Evolutionary conservation across 2,113 vertebrate species (phyloP).

Genomic region (Hypanus sabinus): DNA sequence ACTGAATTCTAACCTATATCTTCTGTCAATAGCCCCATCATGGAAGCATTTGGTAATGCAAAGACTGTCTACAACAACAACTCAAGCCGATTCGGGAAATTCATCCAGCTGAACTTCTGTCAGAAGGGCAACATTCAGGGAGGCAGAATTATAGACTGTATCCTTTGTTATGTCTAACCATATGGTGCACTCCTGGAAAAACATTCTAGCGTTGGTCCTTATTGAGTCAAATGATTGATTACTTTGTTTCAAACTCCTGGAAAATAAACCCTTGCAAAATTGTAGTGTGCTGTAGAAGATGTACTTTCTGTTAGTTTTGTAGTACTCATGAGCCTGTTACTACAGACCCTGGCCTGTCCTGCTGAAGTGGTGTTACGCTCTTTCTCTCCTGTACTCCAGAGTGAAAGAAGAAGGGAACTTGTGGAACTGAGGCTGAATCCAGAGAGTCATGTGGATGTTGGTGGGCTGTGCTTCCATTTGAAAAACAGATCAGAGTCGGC

Average conservation of each 20-base stretch:
- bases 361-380: no score
- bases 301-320: no score
- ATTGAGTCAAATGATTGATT: not conserved
- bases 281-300: no score
- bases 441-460: no score
- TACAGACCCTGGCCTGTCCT: no score
- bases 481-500: no score
- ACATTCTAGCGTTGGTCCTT: not conserved
- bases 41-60: conserved; percentile 96
- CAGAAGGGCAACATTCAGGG: conserved; percentile 95
- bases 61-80: conserved; percentile 98
- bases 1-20: not conserved
- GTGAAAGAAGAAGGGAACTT: no score
- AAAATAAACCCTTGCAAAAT: not conserved
- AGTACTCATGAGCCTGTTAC: no score
- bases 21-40: conserved; percentile 73
- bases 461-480: no score
- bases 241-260: not conserved
- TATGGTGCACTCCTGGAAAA: not conserved
- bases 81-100: conserved; percentile 96
- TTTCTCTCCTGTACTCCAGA: no score
- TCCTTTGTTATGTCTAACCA: conserved; percentile 57
- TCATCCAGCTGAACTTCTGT: conserved; percentile 87
- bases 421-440: no score
- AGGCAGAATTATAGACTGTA: conserved; percentile 94